Evolutionary conservation across 1,140 invertebrate genomes (phyloP).

Genomic region (Octopus sinensis): DNA sequence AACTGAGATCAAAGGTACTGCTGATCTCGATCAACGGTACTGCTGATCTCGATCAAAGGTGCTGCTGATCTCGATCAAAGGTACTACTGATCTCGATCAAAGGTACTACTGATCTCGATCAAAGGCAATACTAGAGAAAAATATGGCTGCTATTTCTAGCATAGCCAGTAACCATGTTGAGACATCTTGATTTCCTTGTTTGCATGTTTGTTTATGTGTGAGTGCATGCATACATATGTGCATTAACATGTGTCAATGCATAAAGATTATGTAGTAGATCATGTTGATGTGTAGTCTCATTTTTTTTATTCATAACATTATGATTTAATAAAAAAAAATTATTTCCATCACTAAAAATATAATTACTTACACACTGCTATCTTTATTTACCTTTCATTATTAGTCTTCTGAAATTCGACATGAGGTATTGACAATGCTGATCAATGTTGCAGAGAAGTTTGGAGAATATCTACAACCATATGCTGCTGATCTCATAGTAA

Average conservation of each 20-base stretch:
- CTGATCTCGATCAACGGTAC: too few relatives aligned
- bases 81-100: too few relatives aligned
- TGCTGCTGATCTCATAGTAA: slow-evolving; percentile 51
- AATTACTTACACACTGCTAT: background rate
- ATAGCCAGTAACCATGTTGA: too few relatives aligned
- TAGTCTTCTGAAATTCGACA: slow-evolving; percentile 44
- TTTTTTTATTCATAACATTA: background rate
- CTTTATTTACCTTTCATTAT: slow-evolving; percentile 21
- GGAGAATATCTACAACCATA: slow-evolving; percentile 46
- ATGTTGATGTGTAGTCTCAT: background rate
- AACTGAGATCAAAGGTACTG: too few relatives aligned
- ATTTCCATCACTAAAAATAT: background rate
- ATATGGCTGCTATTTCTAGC: too few relatives aligned
- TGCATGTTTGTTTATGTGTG: too few relatives aligned
- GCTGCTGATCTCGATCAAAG: too few relatives aligned
- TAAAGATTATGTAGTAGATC: background rate
- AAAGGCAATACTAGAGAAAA: too few relatives aligned
- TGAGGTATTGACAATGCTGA: slow-evolving; percentile 39
- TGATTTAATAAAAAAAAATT: background rate
- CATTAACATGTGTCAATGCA: background rate
- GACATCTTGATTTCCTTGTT: too few relatives aligned
- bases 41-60: too few relatives aligned
- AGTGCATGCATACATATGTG: too few relatives aligned
- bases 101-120: too few relatives aligned
- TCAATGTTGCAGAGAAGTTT: slow-evolving; percentile 40